A percentile compares a stretch with the other conserved stretches of the same genome.
These are phyloP conservation scores for Oscheius myriophilus DNA, from an alignment of 2,888 invertebrate genomes.

Conservation along the genomic window DNA sequence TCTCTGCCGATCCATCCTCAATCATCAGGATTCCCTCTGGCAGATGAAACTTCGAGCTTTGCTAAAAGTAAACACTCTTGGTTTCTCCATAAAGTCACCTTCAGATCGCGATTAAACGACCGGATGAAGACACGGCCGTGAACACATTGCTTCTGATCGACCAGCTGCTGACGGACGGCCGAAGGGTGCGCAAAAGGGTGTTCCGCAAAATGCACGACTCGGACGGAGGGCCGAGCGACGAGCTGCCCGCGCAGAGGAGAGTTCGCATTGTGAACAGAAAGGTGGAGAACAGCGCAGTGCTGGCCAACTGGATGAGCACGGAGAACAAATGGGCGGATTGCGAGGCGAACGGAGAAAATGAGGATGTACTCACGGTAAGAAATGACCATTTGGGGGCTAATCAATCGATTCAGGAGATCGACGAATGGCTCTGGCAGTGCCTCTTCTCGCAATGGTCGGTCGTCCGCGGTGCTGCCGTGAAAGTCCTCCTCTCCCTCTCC, in stretches of 20 bases:
- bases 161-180: conserved; percentile 30
- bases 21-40: conserved; percentile 43
- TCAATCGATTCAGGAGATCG: conserved; percentile 11
- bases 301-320: conserved; percentile 18
- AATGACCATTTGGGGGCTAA: background rate
- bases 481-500: conserved; percentile 35
- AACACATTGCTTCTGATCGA: conserved; percentile 39
- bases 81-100: background rate
- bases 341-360: background rate
- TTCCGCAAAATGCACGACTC: conserved; percentile 12
- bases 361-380: background rate
- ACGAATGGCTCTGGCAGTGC: conserved; percentile 43
- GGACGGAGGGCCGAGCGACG: conserved; percentile 7
- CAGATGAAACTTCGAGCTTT: conserved; percentile 44
- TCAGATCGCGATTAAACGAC: conserved; percentile 30
- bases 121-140: conserved; percentile 34
- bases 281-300: conserved; percentile 2
- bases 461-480: conserved; percentile 40
- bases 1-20: conserved; percentile 38
- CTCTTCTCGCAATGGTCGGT: conserved; percentile 47
- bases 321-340: conserved; percentile 10
- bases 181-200: conserved; percentile 11
- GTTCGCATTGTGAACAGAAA: conserved; percentile 8
- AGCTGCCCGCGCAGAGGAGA: conserved; percentile 2
- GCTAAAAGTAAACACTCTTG: conserved; percentile 25